Evolutionary conservation across 2,888 invertebrate genomes (phyloP), one percentile per base, ranked within the genome.

Genomic region (Osmoderma eremita): DNA sequence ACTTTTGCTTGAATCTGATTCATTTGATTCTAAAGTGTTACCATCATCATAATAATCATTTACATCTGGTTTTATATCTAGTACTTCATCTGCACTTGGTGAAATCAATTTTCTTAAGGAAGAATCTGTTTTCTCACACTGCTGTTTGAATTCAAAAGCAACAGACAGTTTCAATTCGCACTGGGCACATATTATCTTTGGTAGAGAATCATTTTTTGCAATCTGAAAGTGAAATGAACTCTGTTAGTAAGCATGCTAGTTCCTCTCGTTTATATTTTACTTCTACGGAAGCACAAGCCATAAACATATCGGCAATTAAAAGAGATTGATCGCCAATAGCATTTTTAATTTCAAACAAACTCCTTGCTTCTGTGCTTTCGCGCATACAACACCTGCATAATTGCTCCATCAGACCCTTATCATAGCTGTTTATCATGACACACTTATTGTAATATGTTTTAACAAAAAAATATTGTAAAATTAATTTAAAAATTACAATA

Each of bases 311-410:
- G 22, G 81, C 78, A 42, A 82, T 72, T 72, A 79, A 77, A 45
- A 79, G 69, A 64, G 76, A 74, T 69, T 79, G 74, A 39, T 78
- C 77, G 63, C 73, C 75, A 20, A 75, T 67, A 63, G 76, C 77
- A 53, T 73, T 73, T 68, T 77, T 77, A 48, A 76, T 77, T 69
- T 80, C 79, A 71, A 82, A 83, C 56, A 83, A 76, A 74, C 79
- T 80, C 70, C 77, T 77, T 81, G 82, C 82, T 68, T 79, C 74
- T 65, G 78, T 76, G 70, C 77, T 70, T 69, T 77, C 77, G 65
- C 71, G 74, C 81, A 82, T 80, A 71, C 83, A 83, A 10, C 81
- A 82, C 58, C 83, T 78, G 71, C 83, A 83, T 69, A 83, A 77
- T 74, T 81, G 82, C 63, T 82, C 81, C 74, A 82, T 78, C 5